These are phyloP conservation scores for Metridium senile DNA, from an alignment of 92 coral and sea anemone species.

Conservation along the genomic window DNA sequence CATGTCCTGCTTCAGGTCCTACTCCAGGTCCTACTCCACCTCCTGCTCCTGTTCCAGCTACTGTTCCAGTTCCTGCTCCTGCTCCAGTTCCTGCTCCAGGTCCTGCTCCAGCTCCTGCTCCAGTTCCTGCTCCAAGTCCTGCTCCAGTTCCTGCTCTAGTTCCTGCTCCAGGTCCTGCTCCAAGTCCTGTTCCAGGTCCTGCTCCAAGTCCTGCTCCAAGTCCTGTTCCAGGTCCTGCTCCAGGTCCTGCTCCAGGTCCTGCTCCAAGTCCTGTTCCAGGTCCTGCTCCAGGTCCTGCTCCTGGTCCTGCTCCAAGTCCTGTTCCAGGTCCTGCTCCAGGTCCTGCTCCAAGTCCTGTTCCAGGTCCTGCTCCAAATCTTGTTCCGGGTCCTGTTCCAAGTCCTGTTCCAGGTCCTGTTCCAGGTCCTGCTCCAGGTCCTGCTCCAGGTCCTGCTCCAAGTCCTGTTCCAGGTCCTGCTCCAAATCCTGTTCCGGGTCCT, in stretches of 20 bases:
- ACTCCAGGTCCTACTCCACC: constrained; percentile 51
- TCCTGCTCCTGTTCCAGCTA: constrained; percentile 35
- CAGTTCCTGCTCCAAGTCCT: background rate
- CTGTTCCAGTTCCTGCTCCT: constrained; percentile 48
- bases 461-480: constrained; percentile 43
- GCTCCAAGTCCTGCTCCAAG: constrained; percentile 36
- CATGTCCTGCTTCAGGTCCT: constrained; percentile 36
- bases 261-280: constrained; percentile 4
- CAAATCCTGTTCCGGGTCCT: background rate
- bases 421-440: constrained; percentile 22
- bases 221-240: background rate
- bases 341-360: constrained; percentile 20
- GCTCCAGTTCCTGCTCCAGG: constrained; percentile 41
- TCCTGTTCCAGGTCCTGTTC: constrained; percentile 9
- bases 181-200: constrained; percentile 45
- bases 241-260: background rate
- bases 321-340: constrained; percentile 13
- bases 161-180: constrained; percentile 35
- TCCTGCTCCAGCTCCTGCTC: background rate
- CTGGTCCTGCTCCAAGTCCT: constrained; percentile 14
- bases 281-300: constrained; percentile 1
- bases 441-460: constrained; percentile 46
- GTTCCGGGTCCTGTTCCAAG: background rate
- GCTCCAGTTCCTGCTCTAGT: constrained; percentile 29
- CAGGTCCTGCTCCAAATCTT: background rate